Percentiles rank a stretch among this genome's conserved stretches.
phyloP scores from a whole-genome alignment of 2,888 invertebrate species.

The Pristionchus fissidentatus region DNA sequence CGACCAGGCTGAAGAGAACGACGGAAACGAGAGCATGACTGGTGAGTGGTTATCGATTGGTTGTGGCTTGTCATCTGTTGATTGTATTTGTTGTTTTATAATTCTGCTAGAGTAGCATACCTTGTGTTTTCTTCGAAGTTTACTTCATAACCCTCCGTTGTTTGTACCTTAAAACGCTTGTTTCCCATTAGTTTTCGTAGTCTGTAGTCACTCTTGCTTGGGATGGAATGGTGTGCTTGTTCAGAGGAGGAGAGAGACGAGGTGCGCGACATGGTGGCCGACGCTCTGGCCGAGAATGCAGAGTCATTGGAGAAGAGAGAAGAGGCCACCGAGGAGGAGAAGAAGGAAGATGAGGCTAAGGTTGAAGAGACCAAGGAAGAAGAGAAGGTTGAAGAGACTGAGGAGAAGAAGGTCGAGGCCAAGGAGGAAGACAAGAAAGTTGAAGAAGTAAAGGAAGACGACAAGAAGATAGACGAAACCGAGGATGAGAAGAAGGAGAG shows the following conservation, averaged over 20 bases:
- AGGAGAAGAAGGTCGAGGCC: neutral
- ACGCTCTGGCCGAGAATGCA: constrained; percentile 35
- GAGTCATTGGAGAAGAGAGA: constrained; percentile 24
- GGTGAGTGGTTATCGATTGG: neutral
- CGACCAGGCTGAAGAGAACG: neutral
- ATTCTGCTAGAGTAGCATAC: too few relatives aligned
- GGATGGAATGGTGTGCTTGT: neutral
- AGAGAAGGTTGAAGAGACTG: neutral
- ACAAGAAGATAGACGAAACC: neutral
- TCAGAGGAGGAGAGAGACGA: constrained; percentile 35
- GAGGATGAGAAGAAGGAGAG: neutral
- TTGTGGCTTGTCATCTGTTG: neutral
- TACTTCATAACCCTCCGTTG: too few relatives aligned
- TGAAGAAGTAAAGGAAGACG: neutral
- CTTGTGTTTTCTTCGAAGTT: too few relatives aligned
- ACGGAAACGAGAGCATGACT: constrained; percentile 39
- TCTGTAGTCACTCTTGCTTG: too few relatives aligned
- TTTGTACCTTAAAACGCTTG: too few relatives aligned
- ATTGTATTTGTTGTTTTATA: neutral
- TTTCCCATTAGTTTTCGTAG: constrained; percentile 5
- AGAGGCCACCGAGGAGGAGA: constrained; percentile 30
- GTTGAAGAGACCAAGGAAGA: neutral
- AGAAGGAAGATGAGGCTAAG: neutral
- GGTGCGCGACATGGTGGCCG: constrained; percentile 45
- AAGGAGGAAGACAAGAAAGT: neutral